A percentile compares a stretch with the other conserved stretches of the same genome.
Evolutionary conservation across 2,113 vertebrate species (phyloP).

Genomic region (Centropus unirufus): DNA sequence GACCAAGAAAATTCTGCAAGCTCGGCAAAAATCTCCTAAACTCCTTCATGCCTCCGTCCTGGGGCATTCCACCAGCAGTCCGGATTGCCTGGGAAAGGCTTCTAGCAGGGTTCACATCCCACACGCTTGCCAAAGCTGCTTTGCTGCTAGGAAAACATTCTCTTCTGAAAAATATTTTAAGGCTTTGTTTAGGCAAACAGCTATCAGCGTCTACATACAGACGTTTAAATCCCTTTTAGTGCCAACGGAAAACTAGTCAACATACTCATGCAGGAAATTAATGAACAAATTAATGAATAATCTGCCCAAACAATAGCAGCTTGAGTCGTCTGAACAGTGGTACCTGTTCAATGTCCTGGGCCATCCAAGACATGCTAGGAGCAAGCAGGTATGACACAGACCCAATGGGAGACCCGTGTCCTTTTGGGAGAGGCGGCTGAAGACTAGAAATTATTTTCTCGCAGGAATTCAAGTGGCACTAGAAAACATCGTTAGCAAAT

Average conservation of each 20-base stretch:
- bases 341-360: neutral
- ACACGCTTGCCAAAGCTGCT: neutral
- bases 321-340: neutral
- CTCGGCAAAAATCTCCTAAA: neutral
- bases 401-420: neutral
- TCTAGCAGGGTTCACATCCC: neutral
- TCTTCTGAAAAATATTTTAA: neutral
- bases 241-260: neutral
- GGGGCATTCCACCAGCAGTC: neutral
- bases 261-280: neutral
- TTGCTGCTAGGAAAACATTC: neutral
- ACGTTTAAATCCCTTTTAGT: neutral
- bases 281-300: neutral
- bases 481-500: neutral
- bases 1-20: neutral
- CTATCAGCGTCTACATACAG: neutral
- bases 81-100: neutral
- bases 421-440: neutral
- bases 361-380: neutral
- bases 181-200: neutral
- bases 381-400: neutral
- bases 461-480: neutral
- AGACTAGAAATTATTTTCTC: neutral
- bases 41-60: neutral
- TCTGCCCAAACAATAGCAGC: neutral